These are phyloP conservation scores for Halcyon malimbica DNA, from an alignment of 2,113 vertebrate genomes.

Conservation along the genomic window DNA sequence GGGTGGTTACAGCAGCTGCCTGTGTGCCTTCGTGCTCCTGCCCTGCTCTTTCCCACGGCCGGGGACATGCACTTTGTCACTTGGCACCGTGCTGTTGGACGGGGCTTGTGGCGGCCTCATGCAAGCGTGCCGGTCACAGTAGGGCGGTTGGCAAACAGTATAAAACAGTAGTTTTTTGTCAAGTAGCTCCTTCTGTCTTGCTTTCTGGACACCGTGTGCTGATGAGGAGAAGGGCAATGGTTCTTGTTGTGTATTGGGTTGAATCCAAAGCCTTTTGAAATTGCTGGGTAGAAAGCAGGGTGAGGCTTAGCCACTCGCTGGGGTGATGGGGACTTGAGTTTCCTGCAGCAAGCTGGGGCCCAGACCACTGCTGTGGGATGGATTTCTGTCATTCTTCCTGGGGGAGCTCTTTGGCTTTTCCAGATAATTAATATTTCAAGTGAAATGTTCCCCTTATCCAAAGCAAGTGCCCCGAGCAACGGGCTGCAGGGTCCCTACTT, in stretches of 20 bases:
- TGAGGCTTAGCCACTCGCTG: neutral
- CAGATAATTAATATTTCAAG: neutral
- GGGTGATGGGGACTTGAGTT: neutral
- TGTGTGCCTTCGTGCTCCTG: neutral
- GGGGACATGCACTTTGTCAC: neutral
- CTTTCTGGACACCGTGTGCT: neutral
- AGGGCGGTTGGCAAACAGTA: neutral
- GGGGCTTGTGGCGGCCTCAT: neutral
- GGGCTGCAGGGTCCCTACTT: neutral
- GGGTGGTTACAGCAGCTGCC: neutral
- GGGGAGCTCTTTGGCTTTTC: neutral
- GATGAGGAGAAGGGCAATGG: neutral
- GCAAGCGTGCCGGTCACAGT: fast-evolving
- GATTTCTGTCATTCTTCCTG: neutral
- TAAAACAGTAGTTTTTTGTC: neutral
- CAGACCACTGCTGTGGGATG: neutral
- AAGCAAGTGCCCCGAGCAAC: fast-evolving
- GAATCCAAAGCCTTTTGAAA: neutral
- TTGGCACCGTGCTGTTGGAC: neutral
- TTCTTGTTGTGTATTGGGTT: neutral
- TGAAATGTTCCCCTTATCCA: neutral
- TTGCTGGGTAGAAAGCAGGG: neutral
- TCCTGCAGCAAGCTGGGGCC: neutral
- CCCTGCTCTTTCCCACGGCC: neutral
- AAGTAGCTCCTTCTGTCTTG: neutral